Conservation (phyloP, 1,140 invertebrate genomes). For the Ladona fulva region DNA sequence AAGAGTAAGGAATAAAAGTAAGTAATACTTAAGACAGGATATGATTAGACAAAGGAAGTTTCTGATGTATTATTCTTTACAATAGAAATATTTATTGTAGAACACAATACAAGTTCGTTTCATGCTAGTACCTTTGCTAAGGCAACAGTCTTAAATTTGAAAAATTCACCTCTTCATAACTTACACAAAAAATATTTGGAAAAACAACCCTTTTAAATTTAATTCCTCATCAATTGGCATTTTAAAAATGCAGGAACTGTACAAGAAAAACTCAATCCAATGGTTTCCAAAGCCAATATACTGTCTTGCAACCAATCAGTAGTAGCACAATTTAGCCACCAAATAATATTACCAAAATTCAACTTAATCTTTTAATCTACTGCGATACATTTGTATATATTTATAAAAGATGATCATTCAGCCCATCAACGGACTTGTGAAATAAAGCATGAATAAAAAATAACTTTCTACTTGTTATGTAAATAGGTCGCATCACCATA, state of each 20-base stretch:
- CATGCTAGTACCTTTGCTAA: background rate
- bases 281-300: background rate
- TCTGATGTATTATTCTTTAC: no score
- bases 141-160: conserved; percentile 2
- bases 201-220: background rate
- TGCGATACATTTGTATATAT: background rate
- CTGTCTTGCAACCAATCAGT: background rate
- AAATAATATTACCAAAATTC: background rate
- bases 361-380: background rate
- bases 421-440: background rate
- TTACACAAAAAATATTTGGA: background rate
- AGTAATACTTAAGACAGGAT: no score
- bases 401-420: background rate
- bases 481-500: background rate
- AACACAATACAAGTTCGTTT: background rate
- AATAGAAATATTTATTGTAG: background rate
- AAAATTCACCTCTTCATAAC: background rate
- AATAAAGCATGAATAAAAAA: conserved; percentile 3
- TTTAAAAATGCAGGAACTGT: background rate
- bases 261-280: background rate
- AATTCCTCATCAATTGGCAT: background rate
- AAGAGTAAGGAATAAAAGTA: no score
- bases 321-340: background rate
- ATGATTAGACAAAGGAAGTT: no score
- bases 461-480: background rate